Evolutionary conservation across 2,888 invertebrate species (phyloP), one percentile per base, ranked within the genome.

Genomic region (Scelioninae gen. 2): DNA sequence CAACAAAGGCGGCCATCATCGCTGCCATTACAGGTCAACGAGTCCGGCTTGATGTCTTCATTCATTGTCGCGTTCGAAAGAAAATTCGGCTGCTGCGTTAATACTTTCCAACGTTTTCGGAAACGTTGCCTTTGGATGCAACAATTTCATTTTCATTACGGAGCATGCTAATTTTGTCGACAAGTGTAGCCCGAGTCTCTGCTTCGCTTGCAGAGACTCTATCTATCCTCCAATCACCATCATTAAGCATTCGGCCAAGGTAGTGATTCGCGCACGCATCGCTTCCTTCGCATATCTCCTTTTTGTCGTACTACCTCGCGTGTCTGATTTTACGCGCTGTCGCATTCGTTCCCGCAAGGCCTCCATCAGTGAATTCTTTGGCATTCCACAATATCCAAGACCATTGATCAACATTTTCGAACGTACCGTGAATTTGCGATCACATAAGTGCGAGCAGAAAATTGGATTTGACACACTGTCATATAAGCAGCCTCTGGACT

Each of bases 1-100:
- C 50, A 58, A 31, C 73, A 74, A 78, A 77, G 75, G 78, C 80
- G 70, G 76, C 79, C 79, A 81, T 83, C 80, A 82, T 83, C 80
- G 81, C 78, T 79, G 81, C 84, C 84, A 84, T 84, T 84, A 83
- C 78, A 79, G 80, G 75, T 77, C 74, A 53, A 53, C 64, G 76
- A 75, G 63, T 65, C 72, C 58, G 50, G 33, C 31, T 72, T 73
- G 76, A 75, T 74, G 72, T 53, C 68, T 72, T 74, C 74, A 71
- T 76, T 61, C 74, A 53, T 39, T 22, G 31, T n/a, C n/a, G n/a
- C n/a, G n/a, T n/a, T n/a, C n/a, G n/a, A n/a, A n/a, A n/a, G n/a
- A n/a, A n/a, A n/a, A n/a, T n/a, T n/a, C n/a, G n/a, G n/a, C n/a
- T n/a, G n/a, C n/a, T n/a, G n/a, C n/a, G n/a, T n/a, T n/a, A n/a